Percentiles rank a stretch among this genome's conserved stretches.
Evolutionary conservation across 1,140 invertebrate species (phyloP).

Genomic region (Heterodera schachtii): DNA sequence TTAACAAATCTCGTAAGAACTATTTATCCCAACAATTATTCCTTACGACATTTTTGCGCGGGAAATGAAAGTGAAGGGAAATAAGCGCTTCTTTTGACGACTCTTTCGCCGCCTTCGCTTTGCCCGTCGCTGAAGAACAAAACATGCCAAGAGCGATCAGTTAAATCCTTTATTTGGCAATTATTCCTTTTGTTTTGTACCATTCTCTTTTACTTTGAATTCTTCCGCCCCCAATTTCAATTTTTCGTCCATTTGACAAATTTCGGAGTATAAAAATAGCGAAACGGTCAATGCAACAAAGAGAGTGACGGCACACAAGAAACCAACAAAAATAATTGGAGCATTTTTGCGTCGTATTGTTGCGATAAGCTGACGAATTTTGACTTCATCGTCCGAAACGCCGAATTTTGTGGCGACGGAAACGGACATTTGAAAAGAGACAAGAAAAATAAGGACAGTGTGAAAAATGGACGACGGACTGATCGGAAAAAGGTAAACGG

Average conservation of each 20-base stretch:
- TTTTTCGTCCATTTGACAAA: conserved; percentile 16
- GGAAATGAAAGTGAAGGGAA: background rate
- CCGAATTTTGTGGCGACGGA: background rate
- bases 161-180: background rate
- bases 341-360: background rate
- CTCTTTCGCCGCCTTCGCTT: background rate
- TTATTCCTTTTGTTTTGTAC: background rate
- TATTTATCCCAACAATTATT: background rate
- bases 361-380: background rate
- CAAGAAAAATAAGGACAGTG: background rate
- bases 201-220: conserved; percentile 6
- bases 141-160: conserved; percentile 19
- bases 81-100: background rate
- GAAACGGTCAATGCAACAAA: background rate
- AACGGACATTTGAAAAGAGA: background rate
- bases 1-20: background rate
- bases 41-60: background rate
- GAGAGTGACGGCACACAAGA: background rate
- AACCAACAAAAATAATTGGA: background rate
- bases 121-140: background rate
- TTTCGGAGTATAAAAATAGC: background rate
- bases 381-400: background rate
- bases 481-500: no score
- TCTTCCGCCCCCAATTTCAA: conserved; percentile 1
- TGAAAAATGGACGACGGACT: background rate